Evolutionary conservation across 2,797 vertebrate species (phyloP).

Genomic region (Oceanodroma leucorhoa): DNA sequence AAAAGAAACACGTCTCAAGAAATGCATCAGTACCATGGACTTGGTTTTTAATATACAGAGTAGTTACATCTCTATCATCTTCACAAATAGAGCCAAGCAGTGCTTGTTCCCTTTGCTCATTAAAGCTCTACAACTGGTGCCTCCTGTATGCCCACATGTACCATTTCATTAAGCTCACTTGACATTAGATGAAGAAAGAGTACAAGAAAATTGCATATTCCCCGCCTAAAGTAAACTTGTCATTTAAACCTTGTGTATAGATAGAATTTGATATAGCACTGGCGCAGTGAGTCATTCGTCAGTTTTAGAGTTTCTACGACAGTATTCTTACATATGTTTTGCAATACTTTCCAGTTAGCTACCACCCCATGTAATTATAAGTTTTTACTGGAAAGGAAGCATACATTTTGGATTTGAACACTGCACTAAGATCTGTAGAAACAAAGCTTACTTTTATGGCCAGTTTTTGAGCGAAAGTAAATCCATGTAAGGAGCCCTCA

Average conservation of each 20-base stretch:
- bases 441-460: background rate
- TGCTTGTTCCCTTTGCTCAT: slow-evolving; percentile 18
- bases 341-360: slow-evolving; percentile 60
- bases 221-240: slow-evolving; percentile 60
- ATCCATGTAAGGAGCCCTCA: background rate
- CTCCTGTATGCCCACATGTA: slow-evolving; percentile 50
- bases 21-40: background rate
- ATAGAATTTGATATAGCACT: slow-evolving; percentile 62
- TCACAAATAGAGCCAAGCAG: background rate
- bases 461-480: background rate
- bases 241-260: slow-evolving; percentile 55
- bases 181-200: slow-evolving; percentile 60
- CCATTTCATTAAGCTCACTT: slow-evolving; percentile 55
- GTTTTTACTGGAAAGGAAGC: slow-evolving; percentile 44
- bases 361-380: slow-evolving; percentile 52
- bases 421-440: background rate
- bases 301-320: slow-evolving; percentile 63
- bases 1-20: background rate
- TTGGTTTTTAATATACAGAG: background rate
- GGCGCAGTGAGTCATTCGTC: slow-evolving; percentile 45
- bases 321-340: slow-evolving; percentile 65
- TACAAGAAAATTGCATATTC: slow-evolving; percentile 66
- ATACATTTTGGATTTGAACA: slow-evolving; percentile 16
- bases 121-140: slow-evolving; percentile 52
- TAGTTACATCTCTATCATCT: background rate